phyloP scores from a whole-genome alignment of 2,797 vertebrate species.

The Potorous gilbertii region DNA sequence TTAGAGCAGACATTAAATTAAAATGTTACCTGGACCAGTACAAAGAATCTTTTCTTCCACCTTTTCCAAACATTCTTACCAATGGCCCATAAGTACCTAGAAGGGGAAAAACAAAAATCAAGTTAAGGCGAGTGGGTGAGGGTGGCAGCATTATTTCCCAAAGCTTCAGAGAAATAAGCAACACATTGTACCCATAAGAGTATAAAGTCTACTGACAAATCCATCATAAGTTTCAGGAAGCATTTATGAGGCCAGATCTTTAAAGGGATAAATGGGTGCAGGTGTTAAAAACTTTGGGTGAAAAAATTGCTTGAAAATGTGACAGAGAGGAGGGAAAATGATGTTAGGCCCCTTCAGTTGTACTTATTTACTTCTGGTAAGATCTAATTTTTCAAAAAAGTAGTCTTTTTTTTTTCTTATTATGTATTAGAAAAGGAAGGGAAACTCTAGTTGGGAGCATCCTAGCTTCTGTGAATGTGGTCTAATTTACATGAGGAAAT shows the following conservation, averaged over 20 bases:
- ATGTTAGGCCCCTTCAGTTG: not conserved
- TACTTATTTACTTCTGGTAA: not conserved
- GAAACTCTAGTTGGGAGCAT: not conserved
- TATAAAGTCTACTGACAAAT: constrained; percentile 47
- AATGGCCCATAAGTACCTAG: constrained; percentile 96
- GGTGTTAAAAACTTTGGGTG: constrained; percentile 4
- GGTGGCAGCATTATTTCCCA: not conserved
- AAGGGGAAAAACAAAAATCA: constrained; percentile 69
- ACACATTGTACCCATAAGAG: constrained; percentile 23
- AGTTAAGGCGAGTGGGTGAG: constrained; percentile 43
- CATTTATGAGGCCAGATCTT: not conserved
- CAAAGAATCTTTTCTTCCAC: constrained; percentile 99
- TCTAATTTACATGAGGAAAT: not conserved
- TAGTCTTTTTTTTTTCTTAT: not conserved
- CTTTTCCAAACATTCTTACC: constrained; percentile 99
- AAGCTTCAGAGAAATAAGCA: not conserved
- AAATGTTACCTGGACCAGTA: constrained; percentile 95
- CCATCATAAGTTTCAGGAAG: constrained; percentile 1
- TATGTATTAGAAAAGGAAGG: not conserved
- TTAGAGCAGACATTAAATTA: constrained; percentile 66
- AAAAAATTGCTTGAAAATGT: constrained; percentile 33
- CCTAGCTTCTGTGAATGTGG: not conserved
- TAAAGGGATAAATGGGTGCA: constrained; percentile 3
- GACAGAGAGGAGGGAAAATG: not conserved
- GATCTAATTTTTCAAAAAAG: not conserved